Evolutionary conservation across 1,140 invertebrate species (phyloP), one percentile per base, ranked within the genome.

Genomic region (Stenopsyche tienmushanensis): DNA sequence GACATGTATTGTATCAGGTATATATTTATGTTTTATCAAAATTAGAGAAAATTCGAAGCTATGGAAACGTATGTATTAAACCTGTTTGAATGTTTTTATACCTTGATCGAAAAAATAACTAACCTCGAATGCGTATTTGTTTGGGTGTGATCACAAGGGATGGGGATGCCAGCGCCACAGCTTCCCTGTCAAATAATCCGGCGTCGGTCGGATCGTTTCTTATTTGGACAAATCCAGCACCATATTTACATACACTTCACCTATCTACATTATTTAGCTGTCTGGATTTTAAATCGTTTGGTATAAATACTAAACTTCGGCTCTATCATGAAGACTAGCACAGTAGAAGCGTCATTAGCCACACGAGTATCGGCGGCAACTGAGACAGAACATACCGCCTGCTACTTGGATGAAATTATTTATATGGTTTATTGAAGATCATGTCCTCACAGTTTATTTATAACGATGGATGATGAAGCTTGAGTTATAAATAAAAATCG

Each of bases 141-240:
- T n/a, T n/a, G n/a, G n/a, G n/a, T n/a, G n/a, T n/a, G n/a, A n/a
- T n/a, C n/a, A n/a, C n/a, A 47, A 47, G 10, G 44, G 10, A 20
- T 47, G 10, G 44, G 44, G 44, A 18, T 20, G 44, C 17, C 44
- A 20, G 44, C 44, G 44, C 44, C 44, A 7, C 44, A 47, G 44
- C 44, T 20, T 47, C 44, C 44, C 5, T 47, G 17, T 20, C 17
- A 47, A 47, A 47, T 20, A 13, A 34, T 34, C 13, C 13, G 5
- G 5, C 29, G 29, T 7, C 29, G 29, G 29, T 34, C 29, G 29
- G 29, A 34, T 7, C 5, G 13, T 5, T 13, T 5, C 5, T 7
- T 13, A 34, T 34, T 34, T 34, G 29, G 5, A 34, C 29, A 34
- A 13, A 47, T 7, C 5, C 44, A 15, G 17, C 17, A 8, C 44